A percentile compares a stretch with the other conserved stretches of the same genome.
phyloP scores from a whole-genome alignment of 2,888 invertebrate species.

The Zaprionus bogoriensis region DNA sequence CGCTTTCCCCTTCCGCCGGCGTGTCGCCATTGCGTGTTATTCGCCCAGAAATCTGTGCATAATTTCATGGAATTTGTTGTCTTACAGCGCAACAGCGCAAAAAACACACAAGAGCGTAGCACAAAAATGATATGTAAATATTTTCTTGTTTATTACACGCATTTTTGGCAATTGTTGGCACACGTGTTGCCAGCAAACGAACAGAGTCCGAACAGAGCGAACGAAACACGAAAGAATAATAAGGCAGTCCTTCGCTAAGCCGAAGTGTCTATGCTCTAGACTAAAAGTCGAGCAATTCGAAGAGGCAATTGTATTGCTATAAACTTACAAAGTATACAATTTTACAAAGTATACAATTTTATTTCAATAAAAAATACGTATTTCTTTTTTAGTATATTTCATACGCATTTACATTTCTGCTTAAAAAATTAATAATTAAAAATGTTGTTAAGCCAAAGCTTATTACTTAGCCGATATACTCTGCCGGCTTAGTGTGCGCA shows the following conservation, averaged over 20 bases:
- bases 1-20: neutral
- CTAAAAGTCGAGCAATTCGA: neutral
- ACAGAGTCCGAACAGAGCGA: slow-evolving; percentile 11
- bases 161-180: slow-evolving; percentile 30
- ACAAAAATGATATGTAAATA: slow-evolving; percentile 35
- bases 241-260: neutral
- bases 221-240: slow-evolving; percentile 10
- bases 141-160: slow-evolving; percentile 26
- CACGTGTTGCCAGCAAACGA: slow-evolving; percentile 19
- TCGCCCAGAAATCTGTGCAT: slow-evolving; percentile 31
- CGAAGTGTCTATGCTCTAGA: neutral
- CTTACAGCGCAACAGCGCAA: slow-evolving; percentile 1
- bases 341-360: too few relatives aligned
- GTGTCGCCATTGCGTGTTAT: neutral
- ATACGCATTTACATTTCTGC: too few relatives aligned
- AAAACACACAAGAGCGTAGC: slow-evolving; percentile 12
- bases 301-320: too few relatives aligned
- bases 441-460: too few relatives aligned
- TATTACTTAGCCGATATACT: neutral
- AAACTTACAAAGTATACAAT: too few relatives aligned
- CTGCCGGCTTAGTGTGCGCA: neutral
- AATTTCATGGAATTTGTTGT: slow-evolving; percentile 26
- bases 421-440: too few relatives aligned
- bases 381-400: too few relatives aligned
- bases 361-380: too few relatives aligned